A percentile compares a stretch with the other conserved stretches of the same genome.
Conservation (phyloP, 2,797 vertebrate genomes). For the Scomberomorus guttatus region DNA sequence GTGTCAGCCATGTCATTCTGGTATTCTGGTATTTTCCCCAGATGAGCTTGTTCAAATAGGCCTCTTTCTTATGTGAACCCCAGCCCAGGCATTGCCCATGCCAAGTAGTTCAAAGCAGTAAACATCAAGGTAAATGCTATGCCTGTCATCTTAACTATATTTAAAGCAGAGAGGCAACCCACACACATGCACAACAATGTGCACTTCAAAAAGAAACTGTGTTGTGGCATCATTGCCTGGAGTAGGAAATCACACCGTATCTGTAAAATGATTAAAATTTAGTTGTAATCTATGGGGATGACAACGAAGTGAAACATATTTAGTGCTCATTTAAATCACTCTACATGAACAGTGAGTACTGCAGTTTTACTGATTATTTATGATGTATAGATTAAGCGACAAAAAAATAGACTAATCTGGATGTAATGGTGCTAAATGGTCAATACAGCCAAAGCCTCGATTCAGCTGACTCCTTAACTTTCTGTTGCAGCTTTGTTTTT, state of each 20-base stretch:
- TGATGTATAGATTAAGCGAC: not conserved
- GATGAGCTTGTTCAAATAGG: conserved; percentile 87
- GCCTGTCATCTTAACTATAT: conserved; percentile 82
- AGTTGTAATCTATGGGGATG: conserved; percentile 49
- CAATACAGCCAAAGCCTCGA: not conserved
- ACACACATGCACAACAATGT: conserved; percentile 65
- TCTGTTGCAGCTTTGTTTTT: no score
- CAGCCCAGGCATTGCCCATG: conserved; percentile 74
- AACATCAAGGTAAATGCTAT: conserved; percentile 87
- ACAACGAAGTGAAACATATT: conserved; percentile 46
- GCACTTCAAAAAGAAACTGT: conserved; percentile 68
- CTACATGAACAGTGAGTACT: not conserved
- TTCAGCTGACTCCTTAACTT: not conserved
- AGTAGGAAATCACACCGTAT: conserved; percentile 63
- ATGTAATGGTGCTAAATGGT: conserved; percentile 10
- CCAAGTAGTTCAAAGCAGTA: conserved; percentile 84
- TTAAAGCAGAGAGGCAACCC: conserved; percentile 75
- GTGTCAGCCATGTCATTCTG: conserved; percentile 80
- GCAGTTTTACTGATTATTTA: not conserved
- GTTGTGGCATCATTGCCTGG: conserved; percentile 55
- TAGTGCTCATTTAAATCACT: conserved; percentile 32
- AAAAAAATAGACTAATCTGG: conserved; percentile 8
- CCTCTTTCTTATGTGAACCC: conserved; percentile 75
- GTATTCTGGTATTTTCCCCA: conserved; percentile 68
- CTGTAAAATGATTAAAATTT: conserved; percentile 53